Percentiles rank a stretch among this genome's conserved stretches.
These are phyloP conservation scores for Varecia variegata DNA, from an alignment of 2,797 vertebrate species.

Conservation along the genomic window DNA sequence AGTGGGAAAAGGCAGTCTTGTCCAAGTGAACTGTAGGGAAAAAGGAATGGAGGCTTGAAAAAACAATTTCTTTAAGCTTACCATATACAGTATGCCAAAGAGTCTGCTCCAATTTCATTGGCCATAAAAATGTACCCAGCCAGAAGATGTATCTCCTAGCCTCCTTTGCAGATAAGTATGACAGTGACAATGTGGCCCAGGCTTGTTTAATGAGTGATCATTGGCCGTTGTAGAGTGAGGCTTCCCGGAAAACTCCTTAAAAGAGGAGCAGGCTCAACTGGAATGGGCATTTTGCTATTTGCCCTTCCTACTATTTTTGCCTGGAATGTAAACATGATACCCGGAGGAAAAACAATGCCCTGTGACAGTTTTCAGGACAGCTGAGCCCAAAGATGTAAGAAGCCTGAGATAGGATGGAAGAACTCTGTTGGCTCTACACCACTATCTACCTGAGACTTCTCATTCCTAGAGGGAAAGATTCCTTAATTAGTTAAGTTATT, in stretches of 20 bases:
- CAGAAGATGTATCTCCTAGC: not conserved
- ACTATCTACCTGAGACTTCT: not conserved
- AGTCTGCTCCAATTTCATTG: not conserved
- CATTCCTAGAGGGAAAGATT: not conserved
- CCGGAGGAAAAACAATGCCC: not conserved
- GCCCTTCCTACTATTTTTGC: not conserved
- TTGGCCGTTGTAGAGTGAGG: not conserved
- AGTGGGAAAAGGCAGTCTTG: not conserved
- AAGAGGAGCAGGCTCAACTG: not conserved
- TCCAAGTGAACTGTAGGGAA: not conserved
- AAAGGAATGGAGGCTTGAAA: not conserved
- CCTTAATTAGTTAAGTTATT: not conserved
- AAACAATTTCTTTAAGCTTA: not conserved
- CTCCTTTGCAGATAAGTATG: not conserved
- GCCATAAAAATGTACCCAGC: not conserved
- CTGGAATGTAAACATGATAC: not conserved
- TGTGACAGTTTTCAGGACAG: not conserved
- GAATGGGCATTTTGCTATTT: not conserved
- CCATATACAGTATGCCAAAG: not conserved
- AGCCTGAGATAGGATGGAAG: not conserved
- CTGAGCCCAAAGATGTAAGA: not conserved
- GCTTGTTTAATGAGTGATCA: not conserved
- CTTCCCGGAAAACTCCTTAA: not conserved
- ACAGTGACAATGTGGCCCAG: not conserved
- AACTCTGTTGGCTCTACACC: not conserved